phyloP scores from a whole-genome alignment of 2,888 invertebrate species.

The Cheilosia grossa region DNA sequence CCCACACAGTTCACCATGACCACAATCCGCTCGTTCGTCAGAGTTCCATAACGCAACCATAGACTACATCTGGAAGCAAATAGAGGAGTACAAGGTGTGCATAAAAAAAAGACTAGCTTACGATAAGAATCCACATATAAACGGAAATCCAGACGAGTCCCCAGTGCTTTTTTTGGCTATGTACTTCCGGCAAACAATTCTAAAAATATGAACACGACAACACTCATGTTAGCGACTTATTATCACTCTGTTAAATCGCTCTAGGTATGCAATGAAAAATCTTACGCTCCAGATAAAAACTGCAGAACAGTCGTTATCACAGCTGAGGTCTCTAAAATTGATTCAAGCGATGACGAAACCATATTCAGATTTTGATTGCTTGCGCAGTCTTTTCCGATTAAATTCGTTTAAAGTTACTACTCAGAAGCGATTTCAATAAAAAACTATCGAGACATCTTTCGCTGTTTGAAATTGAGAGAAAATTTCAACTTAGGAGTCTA shows the following conservation, averaged over 20 bases:
- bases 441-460: conserved; percentile 3
- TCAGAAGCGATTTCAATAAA: neutral
- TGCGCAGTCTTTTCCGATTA: neutral
- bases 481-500: conserved; percentile 26
- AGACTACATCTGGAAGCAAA: conserved; percentile 86
- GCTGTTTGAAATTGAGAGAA: neutral
- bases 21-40: conserved; percentile 89
- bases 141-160: conserved; percentile 90
- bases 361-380: conserved; percentile 28
- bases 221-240: neutral
- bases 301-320: conserved; percentile 91
- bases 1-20: conserved; percentile 91
- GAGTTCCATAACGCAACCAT: conserved; percentile 92
- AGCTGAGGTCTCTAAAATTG: conserved; percentile 84
- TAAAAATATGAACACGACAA: conserved; percentile 82
- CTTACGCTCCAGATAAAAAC: conserved; percentile 94
- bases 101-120: conserved; percentile 83
- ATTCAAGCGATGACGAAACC: conserved; percentile 76
- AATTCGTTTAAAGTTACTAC: conserved; percentile 11
- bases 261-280: conserved; percentile 76
- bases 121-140: conserved; percentile 90
- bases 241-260: neutral
- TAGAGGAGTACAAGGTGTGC: neutral
- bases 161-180: conserved; percentile 89
- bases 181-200: conserved; percentile 90